phyloP scores from a whole-genome alignment of 2,113 vertebrate species.

The Cacatua alba region DNA sequence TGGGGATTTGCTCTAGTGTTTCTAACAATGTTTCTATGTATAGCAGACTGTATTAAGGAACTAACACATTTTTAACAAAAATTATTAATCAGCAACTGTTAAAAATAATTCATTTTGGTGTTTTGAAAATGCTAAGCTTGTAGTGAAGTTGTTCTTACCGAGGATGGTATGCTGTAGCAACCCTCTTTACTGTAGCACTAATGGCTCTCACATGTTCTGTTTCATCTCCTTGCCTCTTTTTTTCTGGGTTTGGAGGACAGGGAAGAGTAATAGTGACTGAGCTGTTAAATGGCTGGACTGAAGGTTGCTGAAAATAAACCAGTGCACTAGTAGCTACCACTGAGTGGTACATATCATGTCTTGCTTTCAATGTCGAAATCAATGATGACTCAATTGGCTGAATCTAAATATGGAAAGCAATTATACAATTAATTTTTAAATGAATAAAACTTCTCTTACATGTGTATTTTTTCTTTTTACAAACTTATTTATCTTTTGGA shows the following conservation, averaged over 20 bases:
- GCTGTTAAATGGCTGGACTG: conserved; percentile 74
- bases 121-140: not conserved
- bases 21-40: not conserved
- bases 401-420: conserved; percentile 72
- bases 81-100: not conserved
- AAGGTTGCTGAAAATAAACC: conserved; percentile 79
- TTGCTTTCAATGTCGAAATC: conserved; percentile 78
- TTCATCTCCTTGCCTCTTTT: conserved; percentile 64
- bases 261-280: conserved; percentile 79
- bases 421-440: not conserved
- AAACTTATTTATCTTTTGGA: not conserved
- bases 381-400: conserved; percentile 82
- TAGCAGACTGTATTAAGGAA: not conserved
- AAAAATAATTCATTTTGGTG: not conserved
- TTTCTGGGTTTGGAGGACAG: conserved; percentile 80
- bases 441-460: not conserved
- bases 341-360: conserved; percentile 71
- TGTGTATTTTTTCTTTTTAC: not conserved
- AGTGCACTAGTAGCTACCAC: conserved; percentile 82
- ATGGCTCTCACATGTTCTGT: conserved; percentile 33
- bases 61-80: not conserved
- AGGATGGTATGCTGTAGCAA: not conserved
- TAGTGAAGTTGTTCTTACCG: conserved; percentile 35
- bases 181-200: conserved; percentile 27
- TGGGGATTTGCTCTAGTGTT: not conserved